Percentiles rank a stretch among this genome's conserved stretches.
These are phyloP conservation scores for Xanthia icteritia DNA, from an alignment of 2,888 invertebrate genomes.

Conservation along the genomic window DNA sequence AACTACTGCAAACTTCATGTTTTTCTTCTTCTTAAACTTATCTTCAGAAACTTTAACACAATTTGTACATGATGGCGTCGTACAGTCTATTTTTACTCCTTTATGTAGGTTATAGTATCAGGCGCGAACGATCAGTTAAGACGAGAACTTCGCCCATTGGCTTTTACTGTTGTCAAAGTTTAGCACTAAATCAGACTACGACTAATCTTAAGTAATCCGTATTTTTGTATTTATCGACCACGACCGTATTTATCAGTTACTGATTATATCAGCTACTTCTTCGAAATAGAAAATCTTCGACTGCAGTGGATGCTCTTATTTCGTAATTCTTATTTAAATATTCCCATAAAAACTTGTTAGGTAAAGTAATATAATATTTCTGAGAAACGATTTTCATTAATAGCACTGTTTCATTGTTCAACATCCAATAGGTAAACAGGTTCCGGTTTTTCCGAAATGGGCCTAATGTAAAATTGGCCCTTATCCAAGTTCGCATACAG, in stretches of 20 bases:
- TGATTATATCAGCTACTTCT: constrained; percentile 6
- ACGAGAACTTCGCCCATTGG: constrained; percentile 80
- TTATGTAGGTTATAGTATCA: constrained; percentile 73
- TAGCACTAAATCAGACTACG: constrained; percentile 77
- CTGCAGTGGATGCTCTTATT: neutral
- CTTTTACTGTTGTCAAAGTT: constrained; percentile 80
- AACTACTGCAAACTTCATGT: constrained; percentile 49
- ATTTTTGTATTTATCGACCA: constrained; percentile 61
- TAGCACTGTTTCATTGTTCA: neutral
- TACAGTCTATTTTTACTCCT: constrained; percentile 64
- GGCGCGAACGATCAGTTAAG: constrained; percentile 78
- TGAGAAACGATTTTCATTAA: constrained; percentile 12
- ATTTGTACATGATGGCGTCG: constrained; percentile 40
- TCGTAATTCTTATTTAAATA: neutral
- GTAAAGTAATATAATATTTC: neutral
- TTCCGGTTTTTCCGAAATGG: neutral
- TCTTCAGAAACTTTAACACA: constrained; percentile 53
- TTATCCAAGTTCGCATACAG: accelerated
- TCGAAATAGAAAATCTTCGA: neutral
- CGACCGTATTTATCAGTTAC: too few relatives aligned
- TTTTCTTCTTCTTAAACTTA: constrained; percentile 31
- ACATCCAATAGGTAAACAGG: neutral
- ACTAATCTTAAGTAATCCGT: constrained; percentile 67
- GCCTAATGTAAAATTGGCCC: too few relatives aligned
- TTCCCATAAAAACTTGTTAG: neutral